Conservation (phyloP, 2,888 invertebrate species). For the Troglohyphantes excavatus region DNA sequence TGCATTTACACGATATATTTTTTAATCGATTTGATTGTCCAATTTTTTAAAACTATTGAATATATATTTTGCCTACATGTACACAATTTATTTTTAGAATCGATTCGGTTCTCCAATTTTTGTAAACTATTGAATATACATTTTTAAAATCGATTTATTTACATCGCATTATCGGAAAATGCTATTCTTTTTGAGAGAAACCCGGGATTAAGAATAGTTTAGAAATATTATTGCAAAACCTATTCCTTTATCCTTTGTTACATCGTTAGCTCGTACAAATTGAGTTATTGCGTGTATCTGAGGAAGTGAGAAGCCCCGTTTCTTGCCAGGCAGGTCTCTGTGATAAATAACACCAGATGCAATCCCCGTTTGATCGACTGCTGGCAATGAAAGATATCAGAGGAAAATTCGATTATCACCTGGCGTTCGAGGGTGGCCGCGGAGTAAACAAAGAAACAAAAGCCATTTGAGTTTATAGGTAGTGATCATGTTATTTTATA, state of each 20-base stretch:
- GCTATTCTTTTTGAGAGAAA: background rate
- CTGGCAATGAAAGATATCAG: background rate
- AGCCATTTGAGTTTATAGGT: background rate
- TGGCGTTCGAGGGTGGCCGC: background rate
- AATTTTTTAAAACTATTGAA: too few relatives aligned
- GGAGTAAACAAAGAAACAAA: background rate
- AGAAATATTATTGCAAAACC: background rate
- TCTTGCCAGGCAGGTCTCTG: background rate
- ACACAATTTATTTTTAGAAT: too few relatives aligned
- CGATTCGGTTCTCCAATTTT: too few relatives aligned
- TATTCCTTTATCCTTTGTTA: background rate
- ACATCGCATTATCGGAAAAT: background rate
- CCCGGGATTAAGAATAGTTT: background rate
- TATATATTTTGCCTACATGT: too few relatives aligned
- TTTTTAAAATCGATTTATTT: too few relatives aligned
- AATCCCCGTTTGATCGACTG: background rate
- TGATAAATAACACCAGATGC: background rate
- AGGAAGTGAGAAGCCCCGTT: background rate
- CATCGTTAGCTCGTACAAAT: background rate
- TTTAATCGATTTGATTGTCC: too few relatives aligned
- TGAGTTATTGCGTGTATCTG: background rate
- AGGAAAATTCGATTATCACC: background rate
- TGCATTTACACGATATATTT: too few relatives aligned
- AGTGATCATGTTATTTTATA: too few relatives aligned
- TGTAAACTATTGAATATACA: too few relatives aligned